Conservation (phyloP, 35 echinoderm and acorn worm species). For the Heliocidaris tuberculata region DNA sequence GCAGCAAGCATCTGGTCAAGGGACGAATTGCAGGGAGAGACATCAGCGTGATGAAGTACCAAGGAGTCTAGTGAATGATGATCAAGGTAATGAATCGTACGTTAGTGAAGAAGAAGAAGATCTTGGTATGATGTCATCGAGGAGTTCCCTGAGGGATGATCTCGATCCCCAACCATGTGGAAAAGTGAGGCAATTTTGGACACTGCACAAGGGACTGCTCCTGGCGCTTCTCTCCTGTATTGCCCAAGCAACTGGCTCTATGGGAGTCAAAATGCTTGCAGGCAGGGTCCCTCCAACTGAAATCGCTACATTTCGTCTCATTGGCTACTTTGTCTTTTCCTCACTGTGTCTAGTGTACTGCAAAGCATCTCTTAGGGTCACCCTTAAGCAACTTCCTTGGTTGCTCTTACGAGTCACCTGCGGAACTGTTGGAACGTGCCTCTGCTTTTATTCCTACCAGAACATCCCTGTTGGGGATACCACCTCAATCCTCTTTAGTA, state of each 20-base stretch:
- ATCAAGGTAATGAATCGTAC: not conserved
- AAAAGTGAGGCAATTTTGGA: not conserved
- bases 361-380: not conserved
- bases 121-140: not conserved
- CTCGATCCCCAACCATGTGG: not conserved
- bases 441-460: conserved; percentile 47
- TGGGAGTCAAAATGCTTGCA: conserved; percentile 24
- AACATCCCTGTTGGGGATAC: conserved; percentile 56
- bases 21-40: not conserved
- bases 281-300: conserved; percentile 15
- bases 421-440: conserved; percentile 45
- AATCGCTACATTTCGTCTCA: conserved; percentile 10
- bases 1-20: not conserved
- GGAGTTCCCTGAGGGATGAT: not conserved
- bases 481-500: conserved; percentile 42
- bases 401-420: conserved; percentile 22
- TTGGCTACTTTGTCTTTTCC: not conserved
- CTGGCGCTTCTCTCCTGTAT: conserved; percentile 48
- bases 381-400: not conserved
- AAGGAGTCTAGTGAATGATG: not conserved
- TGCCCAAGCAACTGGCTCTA: not conserved
- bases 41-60: not conserved
- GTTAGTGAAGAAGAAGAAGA: not conserved
- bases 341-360: not conserved
- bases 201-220: conserved; percentile 44